phyloP scores from a whole-genome alignment of 2,113 vertebrate genomes.

The Lampris incognitus region DNA sequence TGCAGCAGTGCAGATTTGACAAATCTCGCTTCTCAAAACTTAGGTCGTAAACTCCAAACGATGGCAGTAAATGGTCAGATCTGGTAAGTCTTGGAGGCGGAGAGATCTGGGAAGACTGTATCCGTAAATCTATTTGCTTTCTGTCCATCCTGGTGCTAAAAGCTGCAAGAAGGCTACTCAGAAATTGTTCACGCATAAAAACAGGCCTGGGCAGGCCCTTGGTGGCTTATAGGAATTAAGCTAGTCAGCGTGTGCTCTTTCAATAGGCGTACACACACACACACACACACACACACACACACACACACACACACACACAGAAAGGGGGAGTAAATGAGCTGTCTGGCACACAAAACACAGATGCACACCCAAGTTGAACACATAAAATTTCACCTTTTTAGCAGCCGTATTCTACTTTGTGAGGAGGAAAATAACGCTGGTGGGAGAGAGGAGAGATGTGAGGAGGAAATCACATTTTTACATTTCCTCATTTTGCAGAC shows the following conservation, averaged over 20 bases:
- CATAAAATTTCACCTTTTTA: constrained; percentile 47
- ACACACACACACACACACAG: background rate
- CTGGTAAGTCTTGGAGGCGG: background rate
- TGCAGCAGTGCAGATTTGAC: too few relatives aligned
- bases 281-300: constrained; percentile 38
- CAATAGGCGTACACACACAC: constrained; percentile 29
- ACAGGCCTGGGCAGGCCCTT: constrained; percentile 52
- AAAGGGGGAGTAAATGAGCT: background rate
- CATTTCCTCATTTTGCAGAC: too few relatives aligned
- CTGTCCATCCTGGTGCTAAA: constrained; percentile 12
- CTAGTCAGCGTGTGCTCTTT: constrained; percentile 58
- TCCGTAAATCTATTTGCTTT: constrained; percentile 5
- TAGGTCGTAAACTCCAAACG: too few relatives aligned
- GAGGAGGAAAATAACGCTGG: constrained; percentile 35
- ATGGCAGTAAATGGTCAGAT: background rate
- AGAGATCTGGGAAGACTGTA: background rate
- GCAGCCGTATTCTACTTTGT: constrained; percentile 26
- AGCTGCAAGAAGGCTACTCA: constrained; percentile 54
- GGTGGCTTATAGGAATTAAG: constrained; percentile 61
- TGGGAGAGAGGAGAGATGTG: constrained; percentile 41
- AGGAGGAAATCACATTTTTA: constrained; percentile 62
- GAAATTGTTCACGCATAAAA: constrained; percentile 72
- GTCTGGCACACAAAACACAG: background rate
- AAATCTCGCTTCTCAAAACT: too few relatives aligned
- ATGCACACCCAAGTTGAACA: constrained; percentile 3